These are phyloP conservation scores for Pseudotriccus pelzelni DNA, from an alignment of 2,797 vertebrate genomes.

Conservation along the genomic window DNA sequence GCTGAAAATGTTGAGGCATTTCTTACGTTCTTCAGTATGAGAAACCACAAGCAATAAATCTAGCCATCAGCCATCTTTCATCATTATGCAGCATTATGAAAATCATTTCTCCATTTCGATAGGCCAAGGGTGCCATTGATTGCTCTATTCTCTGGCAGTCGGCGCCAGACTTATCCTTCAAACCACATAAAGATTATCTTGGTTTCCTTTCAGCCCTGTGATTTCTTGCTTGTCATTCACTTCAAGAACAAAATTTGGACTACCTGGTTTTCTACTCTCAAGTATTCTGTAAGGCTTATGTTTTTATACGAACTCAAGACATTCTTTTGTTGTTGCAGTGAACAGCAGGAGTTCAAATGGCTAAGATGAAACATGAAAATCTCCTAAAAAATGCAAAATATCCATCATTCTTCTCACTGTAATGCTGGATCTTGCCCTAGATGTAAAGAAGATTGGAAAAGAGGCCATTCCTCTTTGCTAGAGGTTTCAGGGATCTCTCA, in stretches of 20 bases:
- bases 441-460: neutral
- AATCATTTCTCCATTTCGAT: neutral
- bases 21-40: neutral
- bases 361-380: neutral
- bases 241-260: neutral
- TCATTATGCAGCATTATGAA: slow-evolving; percentile 30
- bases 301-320: neutral
- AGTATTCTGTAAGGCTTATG: neutral
- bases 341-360: neutral
- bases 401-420: neutral
- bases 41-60: slow-evolving; percentile 29
- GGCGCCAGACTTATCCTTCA: slow-evolving; percentile 25
- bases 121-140: neutral
- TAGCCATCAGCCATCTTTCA: neutral
- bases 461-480: neutral
- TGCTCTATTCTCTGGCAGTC: neutral
- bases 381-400: neutral
- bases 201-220: neutral
- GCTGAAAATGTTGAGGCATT: neutral
- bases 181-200: neutral
- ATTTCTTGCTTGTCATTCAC: neutral
- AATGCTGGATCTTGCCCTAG: neutral
- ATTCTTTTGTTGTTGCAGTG: neutral
- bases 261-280: neutral
- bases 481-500: neutral